phyloP scores from a whole-genome alignment of 2,113 vertebrate species.

The Chaenogobius annularis region DNA sequence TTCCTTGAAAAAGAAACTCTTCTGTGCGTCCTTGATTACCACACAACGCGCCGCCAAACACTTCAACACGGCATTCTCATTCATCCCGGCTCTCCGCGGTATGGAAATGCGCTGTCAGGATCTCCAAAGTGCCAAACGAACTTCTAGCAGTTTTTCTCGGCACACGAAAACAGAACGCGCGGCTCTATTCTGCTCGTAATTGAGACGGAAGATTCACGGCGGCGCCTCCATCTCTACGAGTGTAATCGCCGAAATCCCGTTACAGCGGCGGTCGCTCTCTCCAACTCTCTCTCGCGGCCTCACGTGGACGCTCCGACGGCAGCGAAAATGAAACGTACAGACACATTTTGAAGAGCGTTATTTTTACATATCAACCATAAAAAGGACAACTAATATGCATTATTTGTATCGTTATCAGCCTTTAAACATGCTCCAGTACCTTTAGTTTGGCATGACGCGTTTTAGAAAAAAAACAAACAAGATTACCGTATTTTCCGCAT shows the following conservation, averaged over 20 bases:
- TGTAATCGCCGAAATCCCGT: slow-evolving; percentile 30
- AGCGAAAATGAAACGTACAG: slow-evolving; percentile 11
- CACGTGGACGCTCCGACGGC: background rate
- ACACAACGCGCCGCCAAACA: background rate
- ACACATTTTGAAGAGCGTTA: background rate
- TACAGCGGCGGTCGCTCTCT: slow-evolving; percentile 11
- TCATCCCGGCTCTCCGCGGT: background rate
- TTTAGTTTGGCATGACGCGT: too few relatives aligned
- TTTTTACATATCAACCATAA: too few relatives aligned
- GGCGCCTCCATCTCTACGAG: slow-evolving; percentile 19
- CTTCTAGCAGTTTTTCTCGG: background rate
- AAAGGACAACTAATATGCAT: too few relatives aligned
- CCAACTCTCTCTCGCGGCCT: slow-evolving; percentile 13
- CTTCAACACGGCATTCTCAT: background rate
- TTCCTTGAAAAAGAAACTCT: too few relatives aligned
- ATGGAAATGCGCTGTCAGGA: background rate
- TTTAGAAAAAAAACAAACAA: too few relatives aligned
- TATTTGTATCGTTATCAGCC: too few relatives aligned
- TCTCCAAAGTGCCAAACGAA: slow-evolving; percentile 10
- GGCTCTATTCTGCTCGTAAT: slow-evolving; percentile 42
- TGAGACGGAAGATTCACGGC: slow-evolving; percentile 46
- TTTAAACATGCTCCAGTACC: too few relatives aligned
- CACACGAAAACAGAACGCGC: slow-evolving; percentile 14
- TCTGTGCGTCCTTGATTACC: background rate
- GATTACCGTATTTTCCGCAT: too few relatives aligned